These are phyloP conservation scores for Erythrocercus mccallii DNA, from an alignment of 2,113 vertebrate species.

Conservation along the genomic window DNA sequence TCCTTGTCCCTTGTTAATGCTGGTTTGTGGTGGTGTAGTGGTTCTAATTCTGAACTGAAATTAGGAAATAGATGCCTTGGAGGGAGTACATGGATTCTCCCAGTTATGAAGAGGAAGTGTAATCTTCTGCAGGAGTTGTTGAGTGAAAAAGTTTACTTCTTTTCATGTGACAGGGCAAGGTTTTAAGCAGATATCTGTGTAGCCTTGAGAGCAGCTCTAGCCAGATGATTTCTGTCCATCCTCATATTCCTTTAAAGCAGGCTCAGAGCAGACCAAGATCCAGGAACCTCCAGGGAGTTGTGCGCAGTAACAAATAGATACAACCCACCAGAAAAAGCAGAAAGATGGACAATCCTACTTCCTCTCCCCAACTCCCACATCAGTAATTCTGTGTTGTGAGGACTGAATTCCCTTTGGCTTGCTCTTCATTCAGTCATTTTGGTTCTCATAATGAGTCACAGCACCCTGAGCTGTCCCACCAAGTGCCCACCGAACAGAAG, in stretches of 20 bases:
- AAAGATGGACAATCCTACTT: neutral
- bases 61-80: neutral
- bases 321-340: neutral
- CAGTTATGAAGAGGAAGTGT: neutral
- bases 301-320: neutral
- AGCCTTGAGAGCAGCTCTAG: neutral
- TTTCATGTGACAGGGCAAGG: neutral
- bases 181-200: neutral
- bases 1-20: neutral
- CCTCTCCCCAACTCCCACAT: neutral
- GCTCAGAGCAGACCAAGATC: neutral
- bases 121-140: neutral
- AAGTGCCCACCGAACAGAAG: neutral
- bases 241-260: neutral
- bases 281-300: neutral
- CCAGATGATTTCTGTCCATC: neutral
- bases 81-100: neutral
- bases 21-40: neutral
- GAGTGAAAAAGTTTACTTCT: neutral
- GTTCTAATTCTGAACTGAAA: neutral
- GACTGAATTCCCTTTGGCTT: neutral
- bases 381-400: neutral
- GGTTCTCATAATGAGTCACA: neutral
- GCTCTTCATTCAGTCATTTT: neutral
- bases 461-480: neutral